Base-by-base conservation (phyloP, 1,140 invertebrate genomes). In the Episyrphus balteatus region DNA sequence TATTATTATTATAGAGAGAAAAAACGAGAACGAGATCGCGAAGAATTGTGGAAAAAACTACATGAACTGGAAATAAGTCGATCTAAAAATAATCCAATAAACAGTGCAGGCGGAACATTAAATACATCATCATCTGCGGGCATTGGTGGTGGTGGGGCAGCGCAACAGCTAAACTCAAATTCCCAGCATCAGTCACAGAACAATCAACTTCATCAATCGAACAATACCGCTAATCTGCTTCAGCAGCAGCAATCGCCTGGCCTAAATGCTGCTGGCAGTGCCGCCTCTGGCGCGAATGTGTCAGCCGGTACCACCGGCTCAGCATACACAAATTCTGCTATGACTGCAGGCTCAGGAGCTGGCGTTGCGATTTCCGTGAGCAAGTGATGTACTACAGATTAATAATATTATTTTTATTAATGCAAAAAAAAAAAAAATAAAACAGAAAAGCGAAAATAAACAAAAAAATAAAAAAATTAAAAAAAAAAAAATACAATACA, bases 41-140 rank as follows among this genome's bases (percentile, higher is more conserved):
- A 94, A 65, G 90, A 95, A 73, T 71, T 95, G 67, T 95, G 91
- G 91, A 92, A 91, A 74, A 86, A 79, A 74, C 75, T 95, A 69
- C 82, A 79, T 57, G 86, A 90, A 75, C 75, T 92, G 72, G 86
- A 68, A 62, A 56, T 59, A 46, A 64, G 64, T 66, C 63, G 63
- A 62, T 60, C 62, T 53, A 66, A 51, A 52, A 63, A 63, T 55
- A 55, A 58, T 43, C 36, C 36, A 41, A 42, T 37, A 30, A 46
- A 44, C 39, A 50, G 44, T 48, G 50, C 18, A 8, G 34, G 14
- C 14, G 47, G 57, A 51, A 55, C 60, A 52, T 56, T 55, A 55
- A 57, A 59, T 51, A 62, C 52, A 47, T 55, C 55, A 48, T 51
- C 60, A 55, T 53, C 56, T 43, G 57, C 58, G 49, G 56, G 42